These are phyloP conservation scores for Anagrus nilaparvatae DNA, from an alignment of 1,140 invertebrate genomes.

Conservation along the genomic window DNA sequence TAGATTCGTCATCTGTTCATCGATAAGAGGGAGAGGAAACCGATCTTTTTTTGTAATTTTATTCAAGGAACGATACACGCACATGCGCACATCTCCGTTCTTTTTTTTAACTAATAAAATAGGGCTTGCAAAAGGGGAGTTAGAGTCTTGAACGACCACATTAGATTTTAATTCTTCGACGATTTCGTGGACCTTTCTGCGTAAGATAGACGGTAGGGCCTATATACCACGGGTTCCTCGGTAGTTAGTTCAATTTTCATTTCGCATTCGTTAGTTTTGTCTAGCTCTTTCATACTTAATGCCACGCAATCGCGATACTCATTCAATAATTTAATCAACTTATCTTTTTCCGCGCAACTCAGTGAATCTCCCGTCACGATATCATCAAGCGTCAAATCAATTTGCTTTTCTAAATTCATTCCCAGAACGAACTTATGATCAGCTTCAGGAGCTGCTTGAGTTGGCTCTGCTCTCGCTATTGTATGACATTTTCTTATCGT, in stretches of 20 bases:
- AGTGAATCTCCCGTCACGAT: not conserved
- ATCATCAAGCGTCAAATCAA: not conserved
- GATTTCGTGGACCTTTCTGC: conserved; percentile 24
- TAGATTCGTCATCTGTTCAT: conserved; percentile 17
- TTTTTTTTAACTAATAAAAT: conserved; percentile 39
- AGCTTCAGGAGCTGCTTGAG: not conserved
- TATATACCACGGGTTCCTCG: conserved; percentile 22
- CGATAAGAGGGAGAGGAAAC: conserved; percentile 16
- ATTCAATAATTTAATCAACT: conserved; percentile 3
- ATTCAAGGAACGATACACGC: conserved; percentile 39
- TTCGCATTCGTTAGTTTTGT: conserved; percentile 16
- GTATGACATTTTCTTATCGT: not conserved
- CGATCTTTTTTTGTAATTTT: conserved; percentile 21
- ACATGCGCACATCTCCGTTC: conserved; percentile 31
- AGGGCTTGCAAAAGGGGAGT: conserved; percentile 36
- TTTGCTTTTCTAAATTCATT: not conserved
- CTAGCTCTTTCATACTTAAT: conserved; percentile 10
- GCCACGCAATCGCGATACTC: conserved; percentile 13
- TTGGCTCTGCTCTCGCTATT: not conserved
- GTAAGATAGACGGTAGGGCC: conserved; percentile 22
- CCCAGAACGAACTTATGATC: not conserved
- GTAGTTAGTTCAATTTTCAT: conserved; percentile 21
- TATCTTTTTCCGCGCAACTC: not conserved
- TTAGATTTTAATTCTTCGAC: conserved; percentile 26
- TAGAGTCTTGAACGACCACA: conserved; percentile 30